A percentile compares a stretch with the other conserved stretches of the same genome.
Conservation (phyloP, 2,113 vertebrate species). For the Hippocampus mohnikei region DNA sequence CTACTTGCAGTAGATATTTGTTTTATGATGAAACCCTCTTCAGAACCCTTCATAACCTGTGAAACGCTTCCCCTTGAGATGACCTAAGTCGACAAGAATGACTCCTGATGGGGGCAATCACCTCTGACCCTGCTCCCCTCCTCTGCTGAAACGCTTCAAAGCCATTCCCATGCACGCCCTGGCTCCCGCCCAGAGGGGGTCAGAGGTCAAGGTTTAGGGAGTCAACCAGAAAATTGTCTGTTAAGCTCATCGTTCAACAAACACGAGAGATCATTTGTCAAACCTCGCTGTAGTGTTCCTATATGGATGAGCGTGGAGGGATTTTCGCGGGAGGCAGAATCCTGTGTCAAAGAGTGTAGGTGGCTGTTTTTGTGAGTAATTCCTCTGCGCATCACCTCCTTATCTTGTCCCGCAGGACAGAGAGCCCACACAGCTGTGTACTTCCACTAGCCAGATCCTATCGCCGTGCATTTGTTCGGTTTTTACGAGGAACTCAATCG, state of each 20-base stretch:
- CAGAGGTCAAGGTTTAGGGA: constrained; percentile 46
- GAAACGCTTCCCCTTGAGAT: constrained; percentile 41
- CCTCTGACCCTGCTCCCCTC: constrained; percentile 45
- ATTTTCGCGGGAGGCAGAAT: constrained; percentile 39
- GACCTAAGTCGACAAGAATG: constrained; percentile 56
- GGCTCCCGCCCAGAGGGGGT: constrained; percentile 43
- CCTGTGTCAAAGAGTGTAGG: constrained; percentile 29
- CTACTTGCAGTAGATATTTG: background rate
- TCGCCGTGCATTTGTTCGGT: constrained; percentile 31
- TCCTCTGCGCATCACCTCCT: constrained; percentile 41
- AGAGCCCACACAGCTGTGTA: constrained; percentile 51
- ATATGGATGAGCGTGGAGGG: background rate
- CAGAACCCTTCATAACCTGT: constrained; percentile 12
- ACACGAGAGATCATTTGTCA: constrained; percentile 31
- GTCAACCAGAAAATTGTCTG: constrained; percentile 31
- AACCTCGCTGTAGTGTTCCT: background rate
- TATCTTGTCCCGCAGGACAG: constrained; percentile 40
- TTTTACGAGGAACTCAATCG: constrained; percentile 42
- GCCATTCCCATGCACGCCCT: constrained; percentile 43
- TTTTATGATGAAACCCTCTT: background rate
- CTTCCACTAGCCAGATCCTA: constrained; percentile 37
- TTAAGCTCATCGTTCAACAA: constrained; percentile 36
- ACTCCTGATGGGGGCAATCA: constrained; percentile 40
- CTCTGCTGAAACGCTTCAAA: constrained; percentile 67
- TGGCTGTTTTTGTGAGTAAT: constrained; percentile 46